These are phyloP conservation scores for Eupristina koningsbergeri DNA, from an alignment of 1,140 invertebrate species.

Conservation along the genomic window DNA sequence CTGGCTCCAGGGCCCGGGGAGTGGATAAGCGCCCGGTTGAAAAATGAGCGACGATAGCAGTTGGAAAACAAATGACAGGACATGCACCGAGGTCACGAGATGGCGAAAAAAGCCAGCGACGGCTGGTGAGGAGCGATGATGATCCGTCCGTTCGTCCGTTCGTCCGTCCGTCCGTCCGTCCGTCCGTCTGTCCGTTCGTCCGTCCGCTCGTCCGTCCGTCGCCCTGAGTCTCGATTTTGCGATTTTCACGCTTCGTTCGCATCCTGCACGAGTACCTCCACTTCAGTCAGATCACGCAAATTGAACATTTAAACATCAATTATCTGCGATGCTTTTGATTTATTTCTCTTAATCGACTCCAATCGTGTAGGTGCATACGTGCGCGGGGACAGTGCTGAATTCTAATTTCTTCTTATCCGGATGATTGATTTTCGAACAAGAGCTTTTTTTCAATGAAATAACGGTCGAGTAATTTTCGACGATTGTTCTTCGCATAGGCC, in stretches of 20 bases:
- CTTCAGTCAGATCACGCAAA: constrained; percentile 2
- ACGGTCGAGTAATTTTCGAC: not conserved
- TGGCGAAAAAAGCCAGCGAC: not conserved
- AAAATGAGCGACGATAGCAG: constrained; percentile 69
- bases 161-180: no score
- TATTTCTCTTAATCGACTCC: constrained; percentile 11
- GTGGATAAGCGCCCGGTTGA: constrained; percentile 58
- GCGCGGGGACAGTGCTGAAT: constrained; percentile 10
- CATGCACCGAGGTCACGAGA: not conserved
- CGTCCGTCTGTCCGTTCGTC: no score
- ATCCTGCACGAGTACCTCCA: not conserved
- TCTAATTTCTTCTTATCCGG: constrained; percentile 37
- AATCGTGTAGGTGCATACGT: not conserved
- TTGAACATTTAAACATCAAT: constrained; percentile 28
- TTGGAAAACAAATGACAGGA: constrained; percentile 64
- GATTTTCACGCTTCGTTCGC: constrained; percentile 19
- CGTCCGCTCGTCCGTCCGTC: no score
- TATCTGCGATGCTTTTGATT: constrained; percentile 17
- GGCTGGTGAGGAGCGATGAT: not conserved
- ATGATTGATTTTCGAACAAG: not conserved
- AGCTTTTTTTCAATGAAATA: constrained; percentile 16
- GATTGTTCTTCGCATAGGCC: not conserved
- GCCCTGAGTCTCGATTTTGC: not conserved
- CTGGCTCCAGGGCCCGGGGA: constrained; percentile 4
- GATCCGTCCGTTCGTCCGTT: no score